Base-by-base conservation (phyloP, 2,797 vertebrate species). In the Fundulus diaphanus region DNA sequence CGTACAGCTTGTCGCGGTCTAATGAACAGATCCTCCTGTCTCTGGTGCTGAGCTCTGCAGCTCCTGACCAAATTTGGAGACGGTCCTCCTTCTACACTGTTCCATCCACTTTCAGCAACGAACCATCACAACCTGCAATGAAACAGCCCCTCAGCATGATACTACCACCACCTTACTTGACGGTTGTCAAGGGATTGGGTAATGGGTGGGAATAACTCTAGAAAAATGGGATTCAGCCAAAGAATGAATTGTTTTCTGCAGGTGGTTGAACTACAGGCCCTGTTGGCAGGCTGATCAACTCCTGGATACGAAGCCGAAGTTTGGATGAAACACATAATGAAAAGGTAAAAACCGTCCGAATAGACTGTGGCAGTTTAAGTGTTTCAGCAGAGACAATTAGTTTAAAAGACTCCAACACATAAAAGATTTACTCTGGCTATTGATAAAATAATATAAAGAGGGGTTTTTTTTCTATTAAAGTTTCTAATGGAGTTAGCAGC, bases 391-490 rank as follows among this genome's bases (percentile, higher is more conserved):
- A 66, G 37, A 42, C 11, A 66, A 42, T 40, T 24, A 40, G 63
- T 27, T 66, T 51, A 33, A 22, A 51, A 33, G 3, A 33, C 1
- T 2, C 29, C 12, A n/a, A 12, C 9, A 33, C 1, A 22, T 51
- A 67, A 42, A 77, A 48, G 35, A 20, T 68, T 80, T 40, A 13
- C 16, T 72, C 54, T 48, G 40, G 31, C 29, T 44, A 24, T 27
- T 69, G 9, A 69, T 27, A 37, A n/a, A 27, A 63, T 20, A 78
- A 31, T 52, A 49, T n/a, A 73, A 67, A 69, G 68, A 65, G 24
- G n/a, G 1, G 16, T 13, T 69, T 57, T 31, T 24, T 11, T 72
- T 20, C 27, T 7, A 31, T 31, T 29, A 9, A 7, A 7, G 46
- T 68, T 49, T 35, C 18, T 3, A 9, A 40, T 15, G 0, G 16